Percentiles rank a stretch among this genome's conserved stretches.
phyloP scores from a whole-genome alignment of 2,113 vertebrate genomes.

The Malurus alboscapulatus region DNA sequence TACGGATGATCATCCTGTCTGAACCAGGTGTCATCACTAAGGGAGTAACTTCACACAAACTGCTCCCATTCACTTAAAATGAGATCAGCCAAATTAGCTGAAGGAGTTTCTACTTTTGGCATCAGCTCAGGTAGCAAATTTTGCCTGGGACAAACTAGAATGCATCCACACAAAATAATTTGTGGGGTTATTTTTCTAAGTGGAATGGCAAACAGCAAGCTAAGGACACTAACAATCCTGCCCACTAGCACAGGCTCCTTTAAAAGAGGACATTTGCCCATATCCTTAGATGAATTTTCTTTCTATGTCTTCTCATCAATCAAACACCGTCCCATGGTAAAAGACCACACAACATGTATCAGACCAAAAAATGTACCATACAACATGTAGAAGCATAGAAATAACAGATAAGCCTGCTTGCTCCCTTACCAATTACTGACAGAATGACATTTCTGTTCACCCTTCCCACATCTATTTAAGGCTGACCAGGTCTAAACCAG shows the following conservation, averaged over 20 bases:
- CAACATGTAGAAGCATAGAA: not conserved
- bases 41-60: not conserved
- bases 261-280: not conserved
- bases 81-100: not conserved
- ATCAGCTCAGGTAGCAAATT: not conserved
- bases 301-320: not conserved
- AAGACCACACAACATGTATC: not conserved
- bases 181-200: accelerated
- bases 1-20: not conserved
- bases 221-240: not conserved
- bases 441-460: not conserved
- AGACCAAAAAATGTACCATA: not conserved
- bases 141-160: not conserved
- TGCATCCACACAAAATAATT: not conserved
- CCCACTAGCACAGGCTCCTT: not conserved
- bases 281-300: not conserved
- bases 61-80: not conserved
- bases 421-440: not conserved
- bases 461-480: not conserved
- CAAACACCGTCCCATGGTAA: not conserved
- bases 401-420: not conserved
- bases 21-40: not conserved
- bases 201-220: not conserved
- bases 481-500: not conserved
- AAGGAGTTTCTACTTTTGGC: not conserved